A percentile compares a stretch with the other conserved stretches of the same genome.
phyloP scores from a whole-genome alignment of 2,797 vertebrate species.

The Enteromius treurensis region DNA sequence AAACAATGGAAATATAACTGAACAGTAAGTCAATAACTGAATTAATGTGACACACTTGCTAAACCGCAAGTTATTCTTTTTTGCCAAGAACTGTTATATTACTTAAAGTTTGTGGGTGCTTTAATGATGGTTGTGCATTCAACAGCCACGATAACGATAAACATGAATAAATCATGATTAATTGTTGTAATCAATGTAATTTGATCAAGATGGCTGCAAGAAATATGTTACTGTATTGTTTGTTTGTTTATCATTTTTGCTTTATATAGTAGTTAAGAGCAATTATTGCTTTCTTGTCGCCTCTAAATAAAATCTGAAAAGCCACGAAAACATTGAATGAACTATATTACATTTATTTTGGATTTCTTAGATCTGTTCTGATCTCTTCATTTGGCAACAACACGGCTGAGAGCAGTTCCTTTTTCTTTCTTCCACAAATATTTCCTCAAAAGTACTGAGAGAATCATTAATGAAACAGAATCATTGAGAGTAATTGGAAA shows the following conservation, averaged over 20 bases:
- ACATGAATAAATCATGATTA: background rate
- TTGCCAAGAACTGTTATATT: background rate
- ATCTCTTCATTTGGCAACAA: background rate
- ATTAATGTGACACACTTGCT: background rate
- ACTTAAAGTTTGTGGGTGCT: background rate
- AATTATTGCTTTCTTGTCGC: background rate
- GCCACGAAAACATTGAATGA: background rate
- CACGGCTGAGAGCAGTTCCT: background rate
- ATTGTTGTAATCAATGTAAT: background rate
- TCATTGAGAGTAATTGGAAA: background rate
- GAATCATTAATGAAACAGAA: background rate
- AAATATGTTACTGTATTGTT: background rate
- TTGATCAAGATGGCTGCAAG: background rate
- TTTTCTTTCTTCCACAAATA: background rate
- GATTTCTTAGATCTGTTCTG: background rate
- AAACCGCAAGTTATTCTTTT: background rate
- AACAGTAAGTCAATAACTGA: background rate
- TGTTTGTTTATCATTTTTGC: background rate
- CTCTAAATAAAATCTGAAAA: background rate
- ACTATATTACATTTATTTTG: background rate
- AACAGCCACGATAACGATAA: background rate
- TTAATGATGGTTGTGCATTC: background rate
- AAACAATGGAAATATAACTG: background rate
- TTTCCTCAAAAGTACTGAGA: slow-evolving; percentile 8
- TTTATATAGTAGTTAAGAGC: background rate